Evolutionary conservation across 2,888 invertebrate genomes (phyloP).

Genomic region (Anoncus sp.): DNA sequence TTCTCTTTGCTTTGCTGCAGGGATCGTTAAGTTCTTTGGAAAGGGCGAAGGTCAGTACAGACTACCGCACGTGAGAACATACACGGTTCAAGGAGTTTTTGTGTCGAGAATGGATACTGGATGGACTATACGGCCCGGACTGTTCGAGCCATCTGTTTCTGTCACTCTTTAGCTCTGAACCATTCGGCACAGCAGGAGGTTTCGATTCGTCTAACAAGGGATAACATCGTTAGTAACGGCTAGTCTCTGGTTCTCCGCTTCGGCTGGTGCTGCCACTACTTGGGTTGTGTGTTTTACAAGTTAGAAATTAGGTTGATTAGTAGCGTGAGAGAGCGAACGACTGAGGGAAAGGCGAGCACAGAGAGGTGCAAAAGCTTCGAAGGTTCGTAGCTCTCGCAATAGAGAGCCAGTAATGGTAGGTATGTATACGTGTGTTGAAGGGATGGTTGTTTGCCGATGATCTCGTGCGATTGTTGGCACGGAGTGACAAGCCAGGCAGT

Average conservation of each 20-base stretch:
- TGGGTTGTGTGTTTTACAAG: conserved; percentile 83
- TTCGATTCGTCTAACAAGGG: conserved; percentile 82
- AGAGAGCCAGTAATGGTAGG: conserved; percentile 9
- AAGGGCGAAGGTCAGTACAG: conserved; percentile 23
- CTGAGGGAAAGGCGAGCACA: conserved; percentile 63
- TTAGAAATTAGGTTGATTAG: conserved; percentile 83
- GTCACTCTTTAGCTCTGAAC: conserved; percentile 50
- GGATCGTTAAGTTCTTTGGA: conserved; percentile 40
- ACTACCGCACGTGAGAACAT: conserved; percentile 7
- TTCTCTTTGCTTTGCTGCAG: neutral
- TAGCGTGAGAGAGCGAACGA: conserved; percentile 66
- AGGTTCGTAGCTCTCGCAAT: conserved; percentile 22
- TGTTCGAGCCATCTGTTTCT: conserved; percentile 47
- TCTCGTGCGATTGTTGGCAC: conserved; percentile 31
- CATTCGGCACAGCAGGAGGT: conserved; percentile 73
- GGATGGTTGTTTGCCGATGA: conserved; percentile 29
- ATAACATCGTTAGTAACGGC: conserved; percentile 81
- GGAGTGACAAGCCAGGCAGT: conserved; percentile 2
- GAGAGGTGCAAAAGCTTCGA: conserved; percentile 38
- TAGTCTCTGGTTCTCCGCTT: conserved; percentile 49
- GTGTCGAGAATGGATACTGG: conserved; percentile 3
- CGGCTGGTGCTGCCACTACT: conserved; percentile 63
- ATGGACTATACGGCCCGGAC: conserved; percentile 27
- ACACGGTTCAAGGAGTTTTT: conserved; percentile 40
- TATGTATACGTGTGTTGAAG: conserved; percentile 31